Evolutionary conservation across 2,113 vertebrate species (phyloP).

Genomic region (Grantiella picta): DNA sequence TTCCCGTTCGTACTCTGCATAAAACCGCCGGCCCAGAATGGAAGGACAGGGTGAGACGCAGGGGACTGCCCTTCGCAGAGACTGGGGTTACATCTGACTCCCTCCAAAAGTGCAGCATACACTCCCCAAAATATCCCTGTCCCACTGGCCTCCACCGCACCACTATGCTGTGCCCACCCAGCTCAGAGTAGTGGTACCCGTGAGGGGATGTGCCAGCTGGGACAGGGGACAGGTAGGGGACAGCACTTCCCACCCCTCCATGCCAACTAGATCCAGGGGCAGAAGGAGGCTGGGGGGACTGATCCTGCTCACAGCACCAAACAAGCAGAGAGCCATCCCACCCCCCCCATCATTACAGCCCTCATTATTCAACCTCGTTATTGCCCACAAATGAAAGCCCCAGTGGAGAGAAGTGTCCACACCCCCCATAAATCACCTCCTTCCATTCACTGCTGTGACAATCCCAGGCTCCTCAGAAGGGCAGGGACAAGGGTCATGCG

Average conservation of each 20-base stretch:
- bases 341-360: neutral
- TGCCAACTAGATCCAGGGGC: neutral
- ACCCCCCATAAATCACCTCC: neutral
- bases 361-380: neutral
- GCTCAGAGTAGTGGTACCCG: neutral
- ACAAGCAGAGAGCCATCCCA: neutral
- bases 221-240: neutral
- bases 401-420: neutral
- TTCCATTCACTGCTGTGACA: neutral
- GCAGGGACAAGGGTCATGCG: neutral
- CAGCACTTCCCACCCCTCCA: neutral
- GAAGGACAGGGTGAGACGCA: neutral
- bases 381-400: neutral
- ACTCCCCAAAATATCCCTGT: neutral
- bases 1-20: neutral
- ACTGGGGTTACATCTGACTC: neutral
- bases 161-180: accelerated
- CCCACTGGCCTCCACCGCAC: neutral
- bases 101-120: neutral
- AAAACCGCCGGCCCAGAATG: neutral
- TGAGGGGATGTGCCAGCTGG: neutral
- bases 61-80: neutral
- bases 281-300: neutral
- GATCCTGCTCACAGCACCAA: neutral
- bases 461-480: neutral